phyloP scores from a whole-genome alignment of 2,113 vertebrate species.

The Vidua chalybeata region DNA sequence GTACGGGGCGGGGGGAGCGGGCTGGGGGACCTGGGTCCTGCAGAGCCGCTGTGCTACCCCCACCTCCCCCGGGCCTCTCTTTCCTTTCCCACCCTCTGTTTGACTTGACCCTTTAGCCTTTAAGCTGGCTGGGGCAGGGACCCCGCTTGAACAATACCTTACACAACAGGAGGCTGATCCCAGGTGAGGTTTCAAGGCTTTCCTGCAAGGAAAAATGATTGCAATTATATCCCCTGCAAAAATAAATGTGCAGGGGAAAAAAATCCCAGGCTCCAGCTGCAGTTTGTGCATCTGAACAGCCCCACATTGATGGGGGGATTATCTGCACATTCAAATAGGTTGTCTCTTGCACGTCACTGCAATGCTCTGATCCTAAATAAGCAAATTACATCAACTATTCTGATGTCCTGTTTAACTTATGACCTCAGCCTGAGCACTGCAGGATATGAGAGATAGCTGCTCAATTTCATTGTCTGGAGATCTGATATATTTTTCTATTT shows the following conservation, averaged over 20 bases:
- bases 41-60: neutral
- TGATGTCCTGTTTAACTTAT: conserved; percentile 65
- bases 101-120: neutral
- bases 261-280: neutral
- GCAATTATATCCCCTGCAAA: conserved; percentile 12
- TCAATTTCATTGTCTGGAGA: conserved; percentile 55
- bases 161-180: neutral
- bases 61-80: neutral
- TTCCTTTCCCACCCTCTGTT: conserved; percentile 25
- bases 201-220: neutral
- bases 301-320: neutral
- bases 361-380: conserved; percentile 56
- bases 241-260: neutral
- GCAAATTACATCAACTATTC: conserved; percentile 64
- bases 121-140: neutral
- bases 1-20: neutral
- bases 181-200: conserved; percentile 29
- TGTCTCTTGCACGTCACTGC: conserved; percentile 33
- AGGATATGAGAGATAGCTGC: conserved; percentile 53
- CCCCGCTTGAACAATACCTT: neutral
- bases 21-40: neutral
- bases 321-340: conserved; percentile 18
- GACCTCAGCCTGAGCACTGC: conserved; percentile 45
- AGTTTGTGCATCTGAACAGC: neutral
- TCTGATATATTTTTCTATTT: neutral